Conservation (phyloP, 2,113 vertebrate species). For the Siphamia tubifer region DNA sequence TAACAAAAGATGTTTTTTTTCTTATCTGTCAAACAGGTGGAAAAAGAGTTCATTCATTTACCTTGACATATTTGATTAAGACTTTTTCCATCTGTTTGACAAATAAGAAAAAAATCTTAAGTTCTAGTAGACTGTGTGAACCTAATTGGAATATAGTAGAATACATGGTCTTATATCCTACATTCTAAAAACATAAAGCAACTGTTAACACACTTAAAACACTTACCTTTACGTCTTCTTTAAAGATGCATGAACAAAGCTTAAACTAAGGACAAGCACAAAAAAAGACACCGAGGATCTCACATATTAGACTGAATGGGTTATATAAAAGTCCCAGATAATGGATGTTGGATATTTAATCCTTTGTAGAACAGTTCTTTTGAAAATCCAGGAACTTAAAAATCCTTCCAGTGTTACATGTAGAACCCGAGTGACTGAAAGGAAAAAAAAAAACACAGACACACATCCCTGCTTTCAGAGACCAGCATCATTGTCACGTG, state of each 20-base stretch:
- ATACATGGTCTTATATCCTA: background rate
- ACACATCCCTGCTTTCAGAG: background rate
- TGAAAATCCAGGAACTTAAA: background rate
- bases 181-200: background rate
- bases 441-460: background rate
- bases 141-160: too few relatives aligned
- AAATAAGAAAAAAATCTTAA: too few relatives aligned
- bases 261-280: background rate
- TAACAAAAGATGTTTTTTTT: too few relatives aligned
- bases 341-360: background rate
- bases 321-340: background rate
- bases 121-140: too few relatives aligned
- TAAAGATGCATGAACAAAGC: background rate
- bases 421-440: background rate
- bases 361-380: background rate
- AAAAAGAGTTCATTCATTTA: too few relatives aligned
- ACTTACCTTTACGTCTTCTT: too few relatives aligned
- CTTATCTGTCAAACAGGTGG: too few relatives aligned
- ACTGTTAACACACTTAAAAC: background rate
- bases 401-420: background rate
- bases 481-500: constrained; percentile 39
- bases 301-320: background rate
- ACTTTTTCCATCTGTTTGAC: too few relatives aligned
- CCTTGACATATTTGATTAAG: too few relatives aligned
- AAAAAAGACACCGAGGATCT: background rate